Conservation (phyloP, 2,797 vertebrate genomes). For the Anabas testudineus region DNA sequence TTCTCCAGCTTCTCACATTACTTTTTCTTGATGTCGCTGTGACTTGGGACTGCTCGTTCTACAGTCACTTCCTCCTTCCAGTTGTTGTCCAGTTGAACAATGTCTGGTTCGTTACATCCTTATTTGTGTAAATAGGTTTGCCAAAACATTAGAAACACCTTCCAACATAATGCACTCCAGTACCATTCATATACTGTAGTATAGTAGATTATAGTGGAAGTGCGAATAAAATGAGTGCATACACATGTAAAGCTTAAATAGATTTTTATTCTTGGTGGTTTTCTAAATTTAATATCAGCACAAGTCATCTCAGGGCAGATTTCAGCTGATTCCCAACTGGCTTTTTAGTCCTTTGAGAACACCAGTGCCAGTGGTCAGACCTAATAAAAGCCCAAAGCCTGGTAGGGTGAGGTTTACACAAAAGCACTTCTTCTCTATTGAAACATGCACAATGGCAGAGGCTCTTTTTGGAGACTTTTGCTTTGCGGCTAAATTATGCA, state of each 20-base stretch:
- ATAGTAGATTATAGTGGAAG: too few species aligned
- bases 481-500: slow-evolving; percentile 77
- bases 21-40: too few species aligned
- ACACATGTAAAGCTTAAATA: not conserved
- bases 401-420: slow-evolving; percentile 59
- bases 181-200: too few species aligned
- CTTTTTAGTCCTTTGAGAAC: slow-evolving; percentile 39
- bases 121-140: too few species aligned
- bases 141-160: too few species aligned
- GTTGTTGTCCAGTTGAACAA: too few species aligned
- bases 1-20: too few species aligned
- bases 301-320: slow-evolving; percentile 37
- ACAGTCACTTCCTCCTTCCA: too few species aligned
- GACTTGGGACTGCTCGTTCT: too few species aligned
- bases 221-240: too few species aligned
- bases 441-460: slow-evolving; percentile 70
- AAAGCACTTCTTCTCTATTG: slow-evolving; percentile 69
- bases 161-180: too few species aligned
- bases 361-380: slow-evolving; percentile 55
- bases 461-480: slow-evolving; percentile 67
- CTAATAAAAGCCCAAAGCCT: slow-evolving; percentile 66
- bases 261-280: slow-evolving; percentile 16
- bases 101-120: too few species aligned
- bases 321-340: slow-evolving; percentile 34
- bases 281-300: slow-evolving; percentile 2